A percentile compares a stretch with the other conserved stretches of the same genome.
Conservation (phyloP, 2,888 invertebrate species). For the Limenitis camilla region DNA sequence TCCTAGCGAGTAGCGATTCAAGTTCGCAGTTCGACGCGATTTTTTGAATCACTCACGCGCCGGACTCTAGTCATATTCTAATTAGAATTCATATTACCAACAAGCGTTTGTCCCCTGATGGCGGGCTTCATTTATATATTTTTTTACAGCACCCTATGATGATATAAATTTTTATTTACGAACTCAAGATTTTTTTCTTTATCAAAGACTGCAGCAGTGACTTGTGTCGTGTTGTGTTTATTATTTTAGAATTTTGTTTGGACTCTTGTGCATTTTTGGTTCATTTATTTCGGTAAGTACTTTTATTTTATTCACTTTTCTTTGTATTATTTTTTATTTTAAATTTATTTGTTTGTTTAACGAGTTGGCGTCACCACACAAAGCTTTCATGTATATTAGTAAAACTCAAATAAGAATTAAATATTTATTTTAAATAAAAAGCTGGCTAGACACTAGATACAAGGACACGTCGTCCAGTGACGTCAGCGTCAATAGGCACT, state of each 20-base stretch:
- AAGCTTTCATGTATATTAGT: constrained; percentile 11
- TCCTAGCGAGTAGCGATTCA: neutral
- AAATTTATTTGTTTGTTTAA: constrained; percentile 1
- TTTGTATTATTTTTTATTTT: constrained; percentile 19
- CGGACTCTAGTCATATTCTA: constrained; percentile 49
- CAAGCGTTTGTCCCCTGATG: constrained; percentile 52
- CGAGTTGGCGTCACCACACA: constrained; percentile 9
- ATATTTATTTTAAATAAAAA: constrained; percentile 36
- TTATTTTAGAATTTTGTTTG: constrained; percentile 46
- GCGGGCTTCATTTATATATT: constrained; percentile 41
- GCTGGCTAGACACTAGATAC: constrained; percentile 48
- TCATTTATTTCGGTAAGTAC: constrained; percentile 60
- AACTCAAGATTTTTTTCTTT: constrained; percentile 49
- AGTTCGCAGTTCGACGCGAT: constrained; percentile 51
- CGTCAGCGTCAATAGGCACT: constrained; percentile 69
- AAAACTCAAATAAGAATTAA: constrained; percentile 21
- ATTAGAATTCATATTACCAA: constrained; percentile 40
- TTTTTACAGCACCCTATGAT: constrained; percentile 54
- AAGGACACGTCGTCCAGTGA: constrained; percentile 70
- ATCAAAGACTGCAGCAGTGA: constrained; percentile 57
- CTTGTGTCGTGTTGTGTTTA: constrained; percentile 67
- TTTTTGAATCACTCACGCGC: constrained; percentile 53
- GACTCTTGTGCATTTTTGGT: constrained; percentile 55
- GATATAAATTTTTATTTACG: constrained; percentile 43
- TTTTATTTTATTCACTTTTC: constrained; percentile 35